These are phyloP conservation scores for Spermophilus dauricus DNA, from an alignment of 2,113 vertebrate species.

Conservation along the genomic window DNA sequence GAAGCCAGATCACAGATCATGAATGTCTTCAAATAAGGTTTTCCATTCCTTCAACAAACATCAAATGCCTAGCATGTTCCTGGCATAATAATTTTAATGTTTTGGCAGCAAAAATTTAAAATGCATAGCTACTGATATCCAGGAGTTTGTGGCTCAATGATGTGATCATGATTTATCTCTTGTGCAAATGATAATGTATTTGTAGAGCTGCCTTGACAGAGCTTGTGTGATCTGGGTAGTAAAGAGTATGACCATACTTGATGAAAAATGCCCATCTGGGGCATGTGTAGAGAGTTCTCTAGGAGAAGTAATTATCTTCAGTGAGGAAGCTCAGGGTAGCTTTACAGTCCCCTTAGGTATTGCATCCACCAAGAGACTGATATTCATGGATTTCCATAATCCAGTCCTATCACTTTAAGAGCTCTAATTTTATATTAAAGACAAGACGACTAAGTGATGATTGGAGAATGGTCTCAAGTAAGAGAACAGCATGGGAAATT, in stretches of 20 bases:
- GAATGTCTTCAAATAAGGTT: background rate
- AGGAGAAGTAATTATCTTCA: background rate
- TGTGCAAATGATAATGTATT: background rate
- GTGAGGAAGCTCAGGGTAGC: background rate
- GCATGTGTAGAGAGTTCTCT: background rate
- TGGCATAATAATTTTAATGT: background rate
- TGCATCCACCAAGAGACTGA: background rate
- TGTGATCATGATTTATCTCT: background rate
- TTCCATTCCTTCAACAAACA: slow-evolving; percentile 23
- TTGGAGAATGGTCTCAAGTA: background rate
- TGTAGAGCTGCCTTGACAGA: background rate
- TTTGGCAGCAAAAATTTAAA: slow-evolving; percentile 19
- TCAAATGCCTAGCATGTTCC: background rate
- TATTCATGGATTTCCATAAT: too few relatives aligned
- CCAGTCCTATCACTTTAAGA: background rate
- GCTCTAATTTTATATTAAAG: background rate
- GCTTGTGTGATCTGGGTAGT: too few relatives aligned
- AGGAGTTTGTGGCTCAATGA: slow-evolving; percentile 12
- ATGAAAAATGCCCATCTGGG: background rate
- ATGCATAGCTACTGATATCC: background rate
- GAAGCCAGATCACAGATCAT: background rate
- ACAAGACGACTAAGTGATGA: background rate
- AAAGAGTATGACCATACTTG: background rate
- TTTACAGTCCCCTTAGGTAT: background rate
- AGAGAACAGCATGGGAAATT: background rate